These are phyloP conservation scores for Pseudomugil tenellus DNA, from an alignment of 2,797 vertebrate genomes.

Conservation along the genomic window DNA sequence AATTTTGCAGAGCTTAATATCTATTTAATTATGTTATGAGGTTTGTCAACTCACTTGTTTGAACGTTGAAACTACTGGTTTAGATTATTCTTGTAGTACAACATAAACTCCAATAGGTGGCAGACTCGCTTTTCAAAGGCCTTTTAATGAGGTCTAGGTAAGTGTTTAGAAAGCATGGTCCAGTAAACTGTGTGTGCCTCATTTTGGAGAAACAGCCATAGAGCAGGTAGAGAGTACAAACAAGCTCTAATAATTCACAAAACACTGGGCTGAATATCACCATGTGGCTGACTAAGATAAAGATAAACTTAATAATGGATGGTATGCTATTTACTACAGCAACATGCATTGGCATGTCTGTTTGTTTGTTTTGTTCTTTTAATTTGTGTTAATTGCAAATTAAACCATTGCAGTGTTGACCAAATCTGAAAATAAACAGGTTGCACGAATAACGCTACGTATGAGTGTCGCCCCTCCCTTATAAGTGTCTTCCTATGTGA, in stretches of 20 bases:
- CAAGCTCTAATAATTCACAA: not conserved
- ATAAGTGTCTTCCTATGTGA: slow-evolving; percentile 53
- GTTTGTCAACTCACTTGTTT: not conserved
- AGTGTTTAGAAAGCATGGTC: slow-evolving; percentile 62
- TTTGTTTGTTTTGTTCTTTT: not conserved
- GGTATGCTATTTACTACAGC: not conserved
- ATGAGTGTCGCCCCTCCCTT: slow-evolving; percentile 22
- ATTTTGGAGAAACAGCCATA: slow-evolving; percentile 19
- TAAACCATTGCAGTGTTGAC: not conserved
- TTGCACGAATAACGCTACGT: not conserved
- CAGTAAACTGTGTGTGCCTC: slow-evolving; percentile 21
- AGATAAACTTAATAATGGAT: not conserved
- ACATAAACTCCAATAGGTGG: slow-evolving; percentile 59
- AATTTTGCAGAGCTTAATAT: too few species aligned
- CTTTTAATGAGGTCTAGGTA: slow-evolving; percentile 13
- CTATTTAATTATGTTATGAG: not conserved
- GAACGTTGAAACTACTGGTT: too few species aligned
- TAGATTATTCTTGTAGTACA: slow-evolving; percentile 30
- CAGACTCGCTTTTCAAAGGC: slow-evolving; percentile 3
- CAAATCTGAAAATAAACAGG: slow-evolving; percentile 3
- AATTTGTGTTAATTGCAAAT: not conserved
- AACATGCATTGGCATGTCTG: not conserved
- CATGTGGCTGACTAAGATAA: not conserved
- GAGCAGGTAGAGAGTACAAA: slow-evolving; percentile 20
- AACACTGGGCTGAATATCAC: not conserved